A percentile compares a stretch with the other conserved stretches of the same genome.
Evolutionary conservation across 2,797 vertebrate genomes (phyloP).

Genomic region (Melanogrammus aeglefinus): DNA sequence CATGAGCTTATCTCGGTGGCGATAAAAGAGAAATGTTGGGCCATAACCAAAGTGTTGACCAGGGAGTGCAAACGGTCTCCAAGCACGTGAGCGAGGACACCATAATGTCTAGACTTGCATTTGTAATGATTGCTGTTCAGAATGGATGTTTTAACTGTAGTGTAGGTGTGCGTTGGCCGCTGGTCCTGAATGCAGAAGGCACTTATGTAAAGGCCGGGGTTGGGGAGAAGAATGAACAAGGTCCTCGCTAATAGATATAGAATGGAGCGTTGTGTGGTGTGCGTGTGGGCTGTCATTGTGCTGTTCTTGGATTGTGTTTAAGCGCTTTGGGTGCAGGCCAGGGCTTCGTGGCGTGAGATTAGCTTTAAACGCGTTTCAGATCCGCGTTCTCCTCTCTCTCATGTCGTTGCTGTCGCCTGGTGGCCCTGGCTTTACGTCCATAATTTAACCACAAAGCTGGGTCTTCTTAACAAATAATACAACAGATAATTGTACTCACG

Average conservation of each 20-base stretch:
- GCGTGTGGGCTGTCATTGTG: constrained; percentile 55
- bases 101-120: neutral
- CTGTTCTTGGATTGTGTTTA: constrained; percentile 41
- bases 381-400: neutral
- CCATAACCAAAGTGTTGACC: neutral
- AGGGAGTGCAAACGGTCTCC: neutral
- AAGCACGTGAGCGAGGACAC: neutral
- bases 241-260: constrained; percentile 39
- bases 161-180: neutral
- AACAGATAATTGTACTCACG: neutral
- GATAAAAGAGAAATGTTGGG: neutral
- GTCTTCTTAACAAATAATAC: neutral
- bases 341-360: constrained; percentile 33
- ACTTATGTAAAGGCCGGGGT: constrained; percentile 28
- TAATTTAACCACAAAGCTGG: neutral
- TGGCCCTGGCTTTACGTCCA: constrained; percentile 6
- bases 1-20: neutral
- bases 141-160: neutral
- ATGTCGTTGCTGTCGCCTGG: neutral
- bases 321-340: constrained; percentile 40
- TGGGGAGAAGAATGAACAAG: constrained; percentile 12
- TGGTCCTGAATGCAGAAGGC: neutral
- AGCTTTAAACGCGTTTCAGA: constrained; percentile 24
- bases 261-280: constrained; percentile 47
- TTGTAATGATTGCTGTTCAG: neutral